Base-by-base conservation (phyloP, 2,797 vertebrate species). In the Epinephelus malabaricus region DNA sequence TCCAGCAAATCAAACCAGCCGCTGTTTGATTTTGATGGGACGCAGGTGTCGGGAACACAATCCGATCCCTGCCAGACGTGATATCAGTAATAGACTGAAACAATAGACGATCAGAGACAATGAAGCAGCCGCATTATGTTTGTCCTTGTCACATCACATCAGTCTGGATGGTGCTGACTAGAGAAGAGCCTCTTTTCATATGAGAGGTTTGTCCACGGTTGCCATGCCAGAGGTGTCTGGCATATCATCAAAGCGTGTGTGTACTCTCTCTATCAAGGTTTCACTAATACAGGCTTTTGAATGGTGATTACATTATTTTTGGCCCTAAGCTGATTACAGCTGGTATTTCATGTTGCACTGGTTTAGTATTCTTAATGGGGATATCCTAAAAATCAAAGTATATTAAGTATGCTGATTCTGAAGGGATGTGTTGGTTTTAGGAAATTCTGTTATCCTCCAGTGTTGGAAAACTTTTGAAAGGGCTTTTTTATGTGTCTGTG, bases 111-210 rank as follows among this genome's bases (percentile, higher is more conserved):
- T 78, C 73, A 47, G 71, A 88, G 77, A 86, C 91, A 79, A 90
- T 71, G 68, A 84, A 82, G 80, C 80, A 51, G 74, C 72, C 51
- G 55, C 68, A 58, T 82, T 87, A 67, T 67, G 84, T 76, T 78
- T 85, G 89, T 92, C 84, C 89, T 86, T 82, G 89, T 92, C 90
- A 77, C 78, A 76, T 86, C 83, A 53, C 78, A 86, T 87, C 86
- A 73, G 67, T 45, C 30, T 38, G 70, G 67, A 47, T 49, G 81
- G 45, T 15, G 81, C 61, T 21, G 88, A 83, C 69, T 54, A 53
- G 69, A 49, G 70, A 74, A n/a, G 38, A 70, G 73, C 23, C 76
- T 76, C 55, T 70, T 86, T 78, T 73, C 54, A 63, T 49, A 81
- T 45, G 73, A 58, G 59, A 71, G 30, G 58, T 66, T 68, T 23